These are phyloP conservation scores for Thaumatotibia leucotreta DNA, from an alignment of 1,140 invertebrate genomes.

Conservation along the genomic window DNA sequence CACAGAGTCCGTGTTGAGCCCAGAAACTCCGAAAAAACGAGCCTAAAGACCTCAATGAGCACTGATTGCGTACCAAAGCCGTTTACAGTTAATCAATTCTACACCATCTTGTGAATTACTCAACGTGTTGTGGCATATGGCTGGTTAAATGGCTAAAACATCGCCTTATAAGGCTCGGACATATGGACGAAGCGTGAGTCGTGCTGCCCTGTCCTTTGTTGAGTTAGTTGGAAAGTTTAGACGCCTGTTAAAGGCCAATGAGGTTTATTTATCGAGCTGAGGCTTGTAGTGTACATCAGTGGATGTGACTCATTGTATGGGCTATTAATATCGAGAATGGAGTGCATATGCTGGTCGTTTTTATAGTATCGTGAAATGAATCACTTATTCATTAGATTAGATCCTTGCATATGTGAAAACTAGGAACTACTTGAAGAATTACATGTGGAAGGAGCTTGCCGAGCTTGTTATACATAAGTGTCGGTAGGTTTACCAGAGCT, in stretches of 20 bases:
- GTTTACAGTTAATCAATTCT: constrained; percentile 58
- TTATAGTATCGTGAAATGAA: background rate
- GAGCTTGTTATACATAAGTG: too few relatives aligned
- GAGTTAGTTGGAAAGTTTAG: constrained; percentile 27
- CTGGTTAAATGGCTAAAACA: constrained; percentile 38
- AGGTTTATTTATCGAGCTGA: constrained; percentile 11
- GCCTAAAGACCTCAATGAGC: constrained; percentile 36
- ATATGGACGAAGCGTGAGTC: constrained; percentile 38
- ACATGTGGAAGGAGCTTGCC: background rate
- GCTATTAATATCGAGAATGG: background rate
- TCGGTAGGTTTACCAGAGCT: too few relatives aligned
- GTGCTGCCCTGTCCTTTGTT: constrained; percentile 43
- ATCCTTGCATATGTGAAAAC: background rate
- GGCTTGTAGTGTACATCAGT: background rate
- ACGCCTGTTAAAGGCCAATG: constrained; percentile 14
- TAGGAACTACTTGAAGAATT: background rate
- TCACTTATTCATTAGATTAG: background rate
- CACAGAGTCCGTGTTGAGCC: constrained; percentile 25
- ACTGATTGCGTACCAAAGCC: constrained; percentile 48
- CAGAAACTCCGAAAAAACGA: constrained; percentile 31
- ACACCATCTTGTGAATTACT: constrained; percentile 46
- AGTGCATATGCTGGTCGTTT: background rate
- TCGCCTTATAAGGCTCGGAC: constrained; percentile 47
- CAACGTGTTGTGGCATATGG: constrained; percentile 51
- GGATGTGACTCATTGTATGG: background rate